Base-by-base conservation (phyloP, 1,140 invertebrate species). In the Adoxophyes honmai region DNA sequence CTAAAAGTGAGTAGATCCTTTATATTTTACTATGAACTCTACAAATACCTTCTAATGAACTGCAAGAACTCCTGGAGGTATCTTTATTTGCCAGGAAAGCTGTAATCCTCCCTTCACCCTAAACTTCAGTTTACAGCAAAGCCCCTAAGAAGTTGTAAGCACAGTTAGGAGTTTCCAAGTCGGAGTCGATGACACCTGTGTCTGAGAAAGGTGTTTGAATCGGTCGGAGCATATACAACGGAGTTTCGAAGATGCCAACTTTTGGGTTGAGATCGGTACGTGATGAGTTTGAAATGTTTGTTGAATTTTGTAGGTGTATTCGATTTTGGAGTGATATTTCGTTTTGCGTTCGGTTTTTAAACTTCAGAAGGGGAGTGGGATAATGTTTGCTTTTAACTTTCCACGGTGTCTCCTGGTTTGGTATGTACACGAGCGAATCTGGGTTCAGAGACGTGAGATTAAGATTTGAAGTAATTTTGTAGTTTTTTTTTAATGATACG, bases 201-300 rank as follows among this genome's bases (percentile, higher is more conserved):
- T n/a, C 42, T 44, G 42, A 21, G 28, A 48, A 48, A 18, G 42
- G 42, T 48, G 42, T 48, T 48, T 48, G 42, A 48, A 48, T 48
- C 18, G 21, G 42, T 48, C 42, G 16, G 15, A 11, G 18, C 21
- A 28, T 28, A 11, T 48, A 48, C 21, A n/a, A 28, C 16, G 11
- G 28, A 48, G 42, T 48, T 48, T 48, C n/a, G 18, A 48, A 48
- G 9, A 28, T 44, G 42, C 21, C 18, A 21, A 48, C 16, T 48
- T 48, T 21, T 11, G 42, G 42, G 42, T n/a, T 16, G 7, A 48
- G 18, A 48, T 48, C 42, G 18, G n/a, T 13, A 18, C 18, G 10
- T 48, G 42, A 48, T 28, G 18, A 48, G 18, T 48, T 48, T n/a
- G 28, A 48, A 21, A 48, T 21, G 28, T 48, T 48, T 48, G 42